phyloP scores from a whole-genome alignment of 2,797 vertebrate species.

The Hydrophis major region DNA sequence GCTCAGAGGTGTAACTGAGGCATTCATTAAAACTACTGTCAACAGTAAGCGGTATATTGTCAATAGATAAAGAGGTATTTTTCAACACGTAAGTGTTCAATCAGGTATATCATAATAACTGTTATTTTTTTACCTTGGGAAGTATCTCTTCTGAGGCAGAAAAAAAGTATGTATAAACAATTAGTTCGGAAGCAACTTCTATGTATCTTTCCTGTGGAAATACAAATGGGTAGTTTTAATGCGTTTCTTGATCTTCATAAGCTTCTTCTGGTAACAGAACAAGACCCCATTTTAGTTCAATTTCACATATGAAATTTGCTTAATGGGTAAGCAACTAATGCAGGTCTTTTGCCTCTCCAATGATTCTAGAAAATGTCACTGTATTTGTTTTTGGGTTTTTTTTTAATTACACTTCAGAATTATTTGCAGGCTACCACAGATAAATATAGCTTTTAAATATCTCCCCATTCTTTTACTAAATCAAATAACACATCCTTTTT shows the following conservation, averaged over 20 bases:
- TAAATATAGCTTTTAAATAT: not conserved
- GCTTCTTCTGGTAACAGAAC: not conserved
- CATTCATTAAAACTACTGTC: not conserved
- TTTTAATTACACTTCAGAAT: not conserved
- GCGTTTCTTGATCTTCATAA: constrained; percentile 1
- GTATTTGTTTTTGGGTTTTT: not conserved
- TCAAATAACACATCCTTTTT: not conserved
- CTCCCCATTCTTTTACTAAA: not conserved
- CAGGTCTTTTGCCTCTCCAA: not conserved
- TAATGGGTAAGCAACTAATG: not conserved
- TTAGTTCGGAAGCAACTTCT: constrained; percentile 85
- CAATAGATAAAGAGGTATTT: not conserved
- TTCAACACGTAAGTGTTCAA: not conserved
- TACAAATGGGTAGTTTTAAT: constrained; percentile 45
- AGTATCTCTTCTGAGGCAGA: constrained; percentile 83
- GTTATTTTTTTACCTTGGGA: constrained; percentile 79
- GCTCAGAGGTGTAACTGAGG: not conserved
- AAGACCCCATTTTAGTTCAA: not conserved
- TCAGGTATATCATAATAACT: not conserved
- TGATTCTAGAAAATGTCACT: not conserved
- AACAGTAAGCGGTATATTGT: not conserved
- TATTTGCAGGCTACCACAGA: not conserved
- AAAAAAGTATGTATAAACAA: constrained; percentile 91
- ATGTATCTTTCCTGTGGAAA: constrained; percentile 84
- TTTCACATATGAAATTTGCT: not conserved